Evolutionary conservation across 2,888 invertebrate genomes (phyloP).

Genomic region (Thymelicus lineola): DNA sequence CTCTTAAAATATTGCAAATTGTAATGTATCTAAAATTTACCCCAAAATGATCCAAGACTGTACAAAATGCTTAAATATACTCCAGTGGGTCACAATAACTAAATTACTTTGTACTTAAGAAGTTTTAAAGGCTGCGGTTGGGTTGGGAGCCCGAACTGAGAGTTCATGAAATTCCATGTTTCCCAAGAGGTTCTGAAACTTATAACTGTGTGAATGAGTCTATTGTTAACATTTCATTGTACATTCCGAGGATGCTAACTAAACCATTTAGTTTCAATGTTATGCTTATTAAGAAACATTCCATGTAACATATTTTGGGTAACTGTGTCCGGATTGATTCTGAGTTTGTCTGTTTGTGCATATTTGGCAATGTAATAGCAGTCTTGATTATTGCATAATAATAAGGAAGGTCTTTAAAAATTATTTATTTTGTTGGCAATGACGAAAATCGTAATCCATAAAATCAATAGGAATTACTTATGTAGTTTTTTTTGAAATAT

Average conservation of each 20-base stretch:
- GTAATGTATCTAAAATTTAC: too few species aligned
- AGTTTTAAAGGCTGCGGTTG: conserved; percentile 29
- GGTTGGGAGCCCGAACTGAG: conserved; percentile 16
- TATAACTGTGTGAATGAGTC: conserved; percentile 68
- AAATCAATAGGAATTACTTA: too few species aligned
- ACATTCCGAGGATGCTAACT: conserved; percentile 62
- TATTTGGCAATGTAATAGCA: too few species aligned
- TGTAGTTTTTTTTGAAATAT: too few species aligned
- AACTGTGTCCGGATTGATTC: too few species aligned
- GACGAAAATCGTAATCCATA: too few species aligned
- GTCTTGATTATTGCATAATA: too few species aligned
- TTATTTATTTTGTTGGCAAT: too few species aligned
- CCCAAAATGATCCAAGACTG: background rate
- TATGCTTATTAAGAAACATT: background rate
- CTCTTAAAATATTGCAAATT: too few species aligned
- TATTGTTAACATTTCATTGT: conserved; percentile 69
- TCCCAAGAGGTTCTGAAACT: conserved; percentile 59
- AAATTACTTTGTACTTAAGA: conserved; percentile 22
- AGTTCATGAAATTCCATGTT: conserved; percentile 6
- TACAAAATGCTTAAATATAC: background rate
- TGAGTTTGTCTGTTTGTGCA: too few species aligned
- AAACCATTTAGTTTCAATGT: conserved; percentile 51
- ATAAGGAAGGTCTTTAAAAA: too few species aligned
- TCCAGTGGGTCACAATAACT: conserved; percentile 8
- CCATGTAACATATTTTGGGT: too few species aligned